A percentile compares a stretch with the other conserved stretches of the same genome.
Evolutionary conservation across 2,888 invertebrate genomes (phyloP).

Genomic region (Parapristionchus giblindavisi): DNA sequence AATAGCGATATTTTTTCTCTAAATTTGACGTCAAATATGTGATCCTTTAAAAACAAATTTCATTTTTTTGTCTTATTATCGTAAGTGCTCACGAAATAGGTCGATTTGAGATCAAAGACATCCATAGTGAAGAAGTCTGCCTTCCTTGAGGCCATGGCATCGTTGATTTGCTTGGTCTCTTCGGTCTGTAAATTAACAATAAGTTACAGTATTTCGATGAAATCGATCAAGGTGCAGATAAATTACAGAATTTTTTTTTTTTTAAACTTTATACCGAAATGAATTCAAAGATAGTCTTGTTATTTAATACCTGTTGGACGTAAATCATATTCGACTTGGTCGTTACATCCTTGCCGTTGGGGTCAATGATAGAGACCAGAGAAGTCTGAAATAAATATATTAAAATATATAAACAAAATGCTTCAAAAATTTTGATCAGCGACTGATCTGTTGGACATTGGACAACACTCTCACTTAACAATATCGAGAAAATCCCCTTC

Average conservation of each 20-base stretch:
- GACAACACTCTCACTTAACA: too few species aligned
- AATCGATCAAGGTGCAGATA: too few species aligned
- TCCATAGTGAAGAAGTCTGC: slow-evolving; percentile 23
- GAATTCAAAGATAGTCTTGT: neutral
- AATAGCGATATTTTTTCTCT: neutral
- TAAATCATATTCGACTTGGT: neutral
- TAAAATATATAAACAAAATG: too few species aligned
- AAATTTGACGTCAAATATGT: neutral
- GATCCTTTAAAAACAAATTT: neutral
- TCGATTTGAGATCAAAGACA: neutral
- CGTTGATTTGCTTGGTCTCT: too few species aligned
- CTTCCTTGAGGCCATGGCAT: slow-evolving; percentile 8
- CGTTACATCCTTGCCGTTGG: neutral
- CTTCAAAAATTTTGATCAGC: too few species aligned
- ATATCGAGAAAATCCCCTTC: neutral
- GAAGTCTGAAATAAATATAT: slow-evolving; percentile 13
- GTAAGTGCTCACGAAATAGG: neutral
- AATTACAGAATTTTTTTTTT: neutral
- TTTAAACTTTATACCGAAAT: too few species aligned
- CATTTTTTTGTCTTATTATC: neutral
- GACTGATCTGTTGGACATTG: too few species aligned
- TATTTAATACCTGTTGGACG: neutral
- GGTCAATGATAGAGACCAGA: slow-evolving; percentile 19
- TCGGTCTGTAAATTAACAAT: too few species aligned
- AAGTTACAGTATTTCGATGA: too few species aligned